These are phyloP conservation scores for Aphyosemion australe DNA, from an alignment of 2,113 vertebrate species.

Conservation along the genomic window DNA sequence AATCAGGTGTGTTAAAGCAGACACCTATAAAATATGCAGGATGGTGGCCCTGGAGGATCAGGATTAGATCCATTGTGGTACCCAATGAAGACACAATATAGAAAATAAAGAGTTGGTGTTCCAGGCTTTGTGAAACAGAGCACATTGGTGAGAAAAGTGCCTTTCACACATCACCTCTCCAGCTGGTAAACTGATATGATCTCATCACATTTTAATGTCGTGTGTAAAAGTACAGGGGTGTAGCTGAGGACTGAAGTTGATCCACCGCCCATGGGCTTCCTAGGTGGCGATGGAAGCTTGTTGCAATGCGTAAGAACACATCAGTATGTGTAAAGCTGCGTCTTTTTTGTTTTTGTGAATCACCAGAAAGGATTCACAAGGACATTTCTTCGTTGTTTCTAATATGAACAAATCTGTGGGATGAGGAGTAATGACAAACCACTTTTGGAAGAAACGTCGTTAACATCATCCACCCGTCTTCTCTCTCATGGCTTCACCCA, in stretches of 20 bases:
- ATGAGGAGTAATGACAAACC: neutral
- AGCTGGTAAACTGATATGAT: neutral
- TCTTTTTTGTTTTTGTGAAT: too few species aligned
- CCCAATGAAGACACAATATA: neutral
- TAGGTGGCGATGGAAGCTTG: too few species aligned
- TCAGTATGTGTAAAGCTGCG: too few species aligned
- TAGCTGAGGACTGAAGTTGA: neutral
- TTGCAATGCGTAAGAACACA: neutral
- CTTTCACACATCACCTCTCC: neutral
- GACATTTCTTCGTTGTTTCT: neutral
- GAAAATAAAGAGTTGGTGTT: too few species aligned
- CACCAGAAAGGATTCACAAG: too few species aligned
- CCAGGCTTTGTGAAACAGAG: constrained; percentile 14
- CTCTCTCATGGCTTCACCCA: constrained; percentile 67
- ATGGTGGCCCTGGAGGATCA: too few species aligned
- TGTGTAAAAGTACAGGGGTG: neutral
- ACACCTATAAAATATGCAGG: too few species aligned
- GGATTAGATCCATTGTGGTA: too few species aligned
- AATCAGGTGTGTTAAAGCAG: too few species aligned
- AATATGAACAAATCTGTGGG: neutral
- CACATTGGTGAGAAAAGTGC: constrained; percentile 17
- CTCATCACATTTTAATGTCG: neutral
- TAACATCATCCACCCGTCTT: constrained; percentile 59
- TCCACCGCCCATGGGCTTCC: neutral
- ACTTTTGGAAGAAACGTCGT: constrained; percentile 8